Base-by-base conservation (phyloP, 2,888 invertebrate genomes). In the Coleophora flavipennella region DNA sequence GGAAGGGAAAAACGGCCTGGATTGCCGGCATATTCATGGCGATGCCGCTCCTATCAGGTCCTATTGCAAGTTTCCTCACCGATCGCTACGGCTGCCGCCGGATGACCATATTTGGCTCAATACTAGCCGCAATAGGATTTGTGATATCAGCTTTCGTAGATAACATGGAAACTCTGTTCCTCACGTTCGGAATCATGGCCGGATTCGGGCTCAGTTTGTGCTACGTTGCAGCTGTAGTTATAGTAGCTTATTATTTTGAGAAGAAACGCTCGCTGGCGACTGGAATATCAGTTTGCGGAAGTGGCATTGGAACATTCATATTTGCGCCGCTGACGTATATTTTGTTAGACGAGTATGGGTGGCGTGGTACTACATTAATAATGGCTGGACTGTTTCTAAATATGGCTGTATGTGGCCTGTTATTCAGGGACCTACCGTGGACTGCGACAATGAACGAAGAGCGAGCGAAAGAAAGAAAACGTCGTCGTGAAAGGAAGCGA, bases 11-110 rank as follows among this genome's bases (percentile, higher is more conserved):
- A 62, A 96, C 96, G 1, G 94, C 96, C 2, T 93, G 94, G 92
- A 92, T 96, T 45, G 95, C 94, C 2, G 92, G 95, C 38, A 85
- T 97, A 37, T 95, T 97, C 67, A 93, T 96, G 89, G 93, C 96
- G 32, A 92, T 96, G 88, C 96, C 97, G 7, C 81, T 97, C 43
- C 71, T 95, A 9, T 92, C 93, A 0, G 94, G 95, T 0, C 95
- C 95, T 0, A 88, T 95, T 38, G 94, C 95, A 33, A 92, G 92
- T 57, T 92, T 92, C 56, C 78, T 94, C 31, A 93, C 93, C 7
- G 94, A 94, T 67, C 85, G 92, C 40, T 92, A 92, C 66, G 95
- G 95, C 26, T 95, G 95, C 63, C 87, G 29, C 31, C 87, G 88
- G 43, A 90, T 94, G 44, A 92, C 93, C 26, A 91, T 95, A 46